Evolutionary conservation across 2,797 vertebrate species (phyloP).

Genomic region (Oreonectes daqikongensis): DNA sequence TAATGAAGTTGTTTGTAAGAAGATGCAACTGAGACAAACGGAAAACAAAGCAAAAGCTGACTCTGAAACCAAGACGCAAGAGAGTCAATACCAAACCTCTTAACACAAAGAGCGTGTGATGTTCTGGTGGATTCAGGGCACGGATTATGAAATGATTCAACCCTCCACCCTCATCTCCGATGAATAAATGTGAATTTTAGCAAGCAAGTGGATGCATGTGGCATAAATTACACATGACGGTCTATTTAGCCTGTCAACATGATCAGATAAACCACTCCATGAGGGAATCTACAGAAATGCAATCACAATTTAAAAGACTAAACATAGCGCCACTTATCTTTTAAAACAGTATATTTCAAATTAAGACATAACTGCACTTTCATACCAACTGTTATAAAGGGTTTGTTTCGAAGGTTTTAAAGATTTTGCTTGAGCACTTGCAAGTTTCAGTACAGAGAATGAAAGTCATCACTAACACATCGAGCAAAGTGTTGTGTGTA

Average conservation of each 20-base stretch:
- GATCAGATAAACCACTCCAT: constrained; percentile 2
- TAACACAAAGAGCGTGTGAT: constrained; percentile 28
- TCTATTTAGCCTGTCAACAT: constrained; percentile 12
- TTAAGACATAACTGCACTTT: background rate
- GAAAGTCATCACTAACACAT: constrained; percentile 12
- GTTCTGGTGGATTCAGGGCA: constrained; percentile 34
- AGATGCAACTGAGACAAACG: constrained; percentile 23
- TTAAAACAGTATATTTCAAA: background rate
- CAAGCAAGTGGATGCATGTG: background rate
- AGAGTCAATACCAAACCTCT: constrained; percentile 31
- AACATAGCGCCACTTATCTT: background rate
- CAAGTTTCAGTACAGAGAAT: constrained; percentile 12
- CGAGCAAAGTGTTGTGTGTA: constrained; percentile 22
- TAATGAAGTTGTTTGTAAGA: constrained; percentile 26
- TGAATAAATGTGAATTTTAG: constrained; percentile 32
- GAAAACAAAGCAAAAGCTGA: constrained; percentile 33
- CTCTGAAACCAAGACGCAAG: constrained; percentile 48
- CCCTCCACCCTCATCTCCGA: constrained; percentile 14
- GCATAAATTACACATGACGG: constrained; percentile 10
- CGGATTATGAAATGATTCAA: constrained; percentile 42
- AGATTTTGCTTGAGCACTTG: background rate
- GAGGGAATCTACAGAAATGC: background rate
- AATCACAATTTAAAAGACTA: background rate
- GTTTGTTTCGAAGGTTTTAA: constrained; percentile 8
- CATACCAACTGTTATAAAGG: background rate